These are phyloP conservation scores for Pecten maximus DNA, from an alignment of 2,888 invertebrate species.

Conservation along the genomic window DNA sequence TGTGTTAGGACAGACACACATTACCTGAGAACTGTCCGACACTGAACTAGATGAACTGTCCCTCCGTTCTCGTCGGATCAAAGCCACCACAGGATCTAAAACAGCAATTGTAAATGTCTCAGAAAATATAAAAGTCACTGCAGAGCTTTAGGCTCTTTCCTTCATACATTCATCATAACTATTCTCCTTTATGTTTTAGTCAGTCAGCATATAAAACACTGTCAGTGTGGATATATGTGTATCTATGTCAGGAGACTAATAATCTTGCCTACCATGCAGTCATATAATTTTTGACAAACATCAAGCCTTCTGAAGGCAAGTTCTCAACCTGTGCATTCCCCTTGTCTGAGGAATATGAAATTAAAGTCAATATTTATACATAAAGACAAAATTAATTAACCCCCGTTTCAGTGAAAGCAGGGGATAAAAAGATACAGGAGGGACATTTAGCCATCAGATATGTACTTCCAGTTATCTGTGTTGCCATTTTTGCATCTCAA, in stretches of 20 bases:
- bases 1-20: background rate
- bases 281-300: no score
- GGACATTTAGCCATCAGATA: background rate
- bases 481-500: background rate
- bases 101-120: background rate
- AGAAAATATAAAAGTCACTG: background rate
- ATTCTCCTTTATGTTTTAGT: background rate
- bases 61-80: slow-evolving; percentile 53
- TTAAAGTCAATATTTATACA: no score
- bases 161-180: background rate
- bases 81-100: slow-evolving; percentile 14
- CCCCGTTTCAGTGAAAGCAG: no score
- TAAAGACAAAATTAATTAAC: no score
- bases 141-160: background rate
- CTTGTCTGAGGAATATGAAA: no score
- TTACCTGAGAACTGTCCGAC: slow-evolving; percentile 63
- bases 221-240: no score
- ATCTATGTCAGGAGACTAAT: no score
- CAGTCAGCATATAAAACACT: no score
- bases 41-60: slow-evolving; percentile 60
- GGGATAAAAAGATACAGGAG: background rate
- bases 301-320: no score
- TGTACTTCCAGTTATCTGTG: background rate
- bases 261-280: no score
- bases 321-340: no score